Evolutionary conservation across 1,140 invertebrate species (phyloP).

Genomic region (Rhagoletis pomonella): DNA sequence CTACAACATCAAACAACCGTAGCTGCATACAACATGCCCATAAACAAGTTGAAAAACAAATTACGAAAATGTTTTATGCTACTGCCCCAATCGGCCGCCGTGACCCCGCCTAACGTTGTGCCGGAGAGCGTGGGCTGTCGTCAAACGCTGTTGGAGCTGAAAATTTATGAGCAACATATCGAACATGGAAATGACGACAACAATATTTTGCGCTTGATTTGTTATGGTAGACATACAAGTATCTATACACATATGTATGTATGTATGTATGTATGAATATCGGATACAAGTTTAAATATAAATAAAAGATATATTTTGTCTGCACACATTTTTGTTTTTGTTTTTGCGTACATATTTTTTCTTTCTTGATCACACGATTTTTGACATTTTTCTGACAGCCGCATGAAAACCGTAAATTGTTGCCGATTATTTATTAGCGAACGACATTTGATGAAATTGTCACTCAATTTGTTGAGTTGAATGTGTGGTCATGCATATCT

Average conservation of each 20-base stretch:
- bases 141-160: background rate
- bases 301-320: background rate
- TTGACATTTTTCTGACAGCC: constrained; percentile 31
- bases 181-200: constrained; percentile 1
- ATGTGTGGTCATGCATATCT: background rate
- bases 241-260: no score
- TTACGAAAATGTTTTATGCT: constrained; percentile 50
- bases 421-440: constrained; percentile 28
- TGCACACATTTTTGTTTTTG: background rate
- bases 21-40: background rate
- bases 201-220: constrained; percentile 26
- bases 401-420: background rate
- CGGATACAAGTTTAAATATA: no score
- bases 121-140: background rate
- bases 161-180: constrained; percentile 20
- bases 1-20: background rate
- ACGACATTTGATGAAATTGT: constrained; percentile 49
- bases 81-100: background rate
- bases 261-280: no score
- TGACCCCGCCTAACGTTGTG: background rate
- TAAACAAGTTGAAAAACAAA: constrained; percentile 48
- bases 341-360: background rate
- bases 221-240: background rate
- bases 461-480: constrained; percentile 20
- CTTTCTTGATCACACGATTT: background rate